phyloP scores from a whole-genome alignment of 2,113 vertebrate species.

The Cyanoramphus novaezelandiae region DNA sequence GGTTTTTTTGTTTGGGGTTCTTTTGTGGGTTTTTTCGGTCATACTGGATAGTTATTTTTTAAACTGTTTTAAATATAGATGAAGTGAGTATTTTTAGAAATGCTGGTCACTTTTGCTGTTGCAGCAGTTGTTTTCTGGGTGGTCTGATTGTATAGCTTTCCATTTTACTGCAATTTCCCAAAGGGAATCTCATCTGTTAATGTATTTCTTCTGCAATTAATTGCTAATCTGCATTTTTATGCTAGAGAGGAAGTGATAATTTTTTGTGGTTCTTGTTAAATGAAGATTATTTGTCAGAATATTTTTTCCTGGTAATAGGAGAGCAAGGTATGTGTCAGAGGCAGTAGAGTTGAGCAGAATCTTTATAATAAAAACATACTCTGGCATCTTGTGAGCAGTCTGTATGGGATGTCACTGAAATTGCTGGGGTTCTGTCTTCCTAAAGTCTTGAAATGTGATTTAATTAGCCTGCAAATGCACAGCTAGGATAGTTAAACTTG shows the following conservation, averaged over 20 bases:
- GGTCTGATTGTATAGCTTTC: not conserved
- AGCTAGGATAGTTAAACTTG: not conserved
- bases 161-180: not conserved
- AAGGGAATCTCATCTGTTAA: not conserved
- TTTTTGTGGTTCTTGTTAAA: not conserved
- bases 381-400: not conserved
- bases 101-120: not conserved
- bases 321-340: not conserved
- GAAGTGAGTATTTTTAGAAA: not conserved
- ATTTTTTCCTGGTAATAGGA: not conserved
- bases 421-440: not conserved
- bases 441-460: not conserved
- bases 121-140: not conserved
- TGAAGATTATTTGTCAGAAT: not conserved
- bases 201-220: not conserved
- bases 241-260: not conserved
- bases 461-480: not conserved
- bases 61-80: not conserved
- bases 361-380: not conserved
- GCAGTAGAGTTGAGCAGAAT: not conserved
- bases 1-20: not conserved
- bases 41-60: not conserved
- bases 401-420: not conserved
- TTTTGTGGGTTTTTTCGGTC: too few species aligned
- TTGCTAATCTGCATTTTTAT: not conserved